Conservation (phyloP, 1,140 invertebrate genomes). For the Cydia strobilella region DNA sequence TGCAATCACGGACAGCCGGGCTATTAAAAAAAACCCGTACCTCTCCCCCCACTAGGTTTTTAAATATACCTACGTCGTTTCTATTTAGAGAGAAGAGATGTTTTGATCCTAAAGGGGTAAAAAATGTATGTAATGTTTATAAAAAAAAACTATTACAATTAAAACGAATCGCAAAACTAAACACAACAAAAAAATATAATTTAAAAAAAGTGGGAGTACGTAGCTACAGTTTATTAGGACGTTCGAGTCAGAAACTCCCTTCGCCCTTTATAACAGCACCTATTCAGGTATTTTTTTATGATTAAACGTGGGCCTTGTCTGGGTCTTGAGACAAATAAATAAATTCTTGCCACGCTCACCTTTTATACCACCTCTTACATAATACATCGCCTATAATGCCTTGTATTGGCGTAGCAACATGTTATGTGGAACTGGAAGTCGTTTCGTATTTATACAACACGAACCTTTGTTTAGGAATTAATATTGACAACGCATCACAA, state of each 20-base stretch:
- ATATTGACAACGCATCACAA: slow-evolving; percentile 4
- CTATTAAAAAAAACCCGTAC: background rate
- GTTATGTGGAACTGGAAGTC: background rate
- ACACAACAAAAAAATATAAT: too few species aligned
- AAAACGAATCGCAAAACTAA: too few species aligned
- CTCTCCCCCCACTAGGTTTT: background rate
- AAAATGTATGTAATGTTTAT: too few species aligned
- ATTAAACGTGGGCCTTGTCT: background rate
- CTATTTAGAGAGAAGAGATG: too few species aligned
- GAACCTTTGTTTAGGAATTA: background rate
- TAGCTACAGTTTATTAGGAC: background rate
- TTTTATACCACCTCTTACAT: slow-evolving; percentile 12
- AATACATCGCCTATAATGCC: background rate
- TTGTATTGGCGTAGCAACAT: background rate
- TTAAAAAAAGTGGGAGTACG: too few species aligned
- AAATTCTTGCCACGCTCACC: slow-evolving; percentile 19
- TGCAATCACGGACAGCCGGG: slow-evolving; percentile 24
- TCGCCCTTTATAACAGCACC: background rate
- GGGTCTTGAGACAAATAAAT: slow-evolving; percentile 32
- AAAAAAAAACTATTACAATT: too few species aligned
- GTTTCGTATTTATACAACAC: background rate
- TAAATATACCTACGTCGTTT: too few species aligned
- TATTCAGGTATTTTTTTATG: background rate
- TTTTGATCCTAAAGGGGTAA: too few species aligned
- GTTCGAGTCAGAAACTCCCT: background rate